Evolutionary conservation across 1,140 invertebrate species (phyloP).

Genomic region (Pinna nobilis): DNA sequence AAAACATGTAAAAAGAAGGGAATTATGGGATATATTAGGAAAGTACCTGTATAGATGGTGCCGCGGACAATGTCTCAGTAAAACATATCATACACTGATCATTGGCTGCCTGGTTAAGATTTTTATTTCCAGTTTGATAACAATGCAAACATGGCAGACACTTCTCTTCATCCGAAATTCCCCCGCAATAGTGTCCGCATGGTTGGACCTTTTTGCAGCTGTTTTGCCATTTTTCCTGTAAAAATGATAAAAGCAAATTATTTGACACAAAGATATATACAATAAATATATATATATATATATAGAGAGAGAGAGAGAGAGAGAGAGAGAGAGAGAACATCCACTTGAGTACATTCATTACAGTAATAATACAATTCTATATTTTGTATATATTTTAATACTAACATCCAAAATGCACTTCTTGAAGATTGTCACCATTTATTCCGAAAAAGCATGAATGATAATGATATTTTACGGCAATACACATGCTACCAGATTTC

Average conservation of each 20-base stretch:
- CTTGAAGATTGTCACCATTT: no score
- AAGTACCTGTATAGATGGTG: slow-evolving; percentile 91
- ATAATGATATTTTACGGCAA: no score
- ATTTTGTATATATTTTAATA: no score
- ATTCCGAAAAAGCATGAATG: no score
- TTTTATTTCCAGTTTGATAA: slow-evolving; percentile 66
- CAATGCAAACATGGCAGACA: slow-evolving; percentile 92
- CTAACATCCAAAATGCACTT: no score
- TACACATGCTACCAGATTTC: no score
- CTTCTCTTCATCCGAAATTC: slow-evolving; percentile 86
- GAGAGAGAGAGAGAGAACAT: neutral
- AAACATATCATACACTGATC: slow-evolving; percentile 99
- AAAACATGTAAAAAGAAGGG: no score
- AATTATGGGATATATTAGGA: neutral
- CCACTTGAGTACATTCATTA: neutral
- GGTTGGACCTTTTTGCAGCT: slow-evolving; percentile 88
- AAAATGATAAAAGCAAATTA: neutral
- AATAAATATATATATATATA: no score
- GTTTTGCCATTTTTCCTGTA: slow-evolving; percentile 86
- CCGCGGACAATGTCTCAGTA: slow-evolving; percentile 94
- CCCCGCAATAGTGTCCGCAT: slow-evolving; percentile 96
- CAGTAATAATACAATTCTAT: neutral
- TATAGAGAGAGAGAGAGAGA: neutral
- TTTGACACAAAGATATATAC: neutral
- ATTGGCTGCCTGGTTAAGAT: slow-evolving; percentile 89